These are phyloP conservation scores for Aselliscus stoliczkanus DNA, from an alignment of 2,797 vertebrate species.

Conservation along the genomic window DNA sequence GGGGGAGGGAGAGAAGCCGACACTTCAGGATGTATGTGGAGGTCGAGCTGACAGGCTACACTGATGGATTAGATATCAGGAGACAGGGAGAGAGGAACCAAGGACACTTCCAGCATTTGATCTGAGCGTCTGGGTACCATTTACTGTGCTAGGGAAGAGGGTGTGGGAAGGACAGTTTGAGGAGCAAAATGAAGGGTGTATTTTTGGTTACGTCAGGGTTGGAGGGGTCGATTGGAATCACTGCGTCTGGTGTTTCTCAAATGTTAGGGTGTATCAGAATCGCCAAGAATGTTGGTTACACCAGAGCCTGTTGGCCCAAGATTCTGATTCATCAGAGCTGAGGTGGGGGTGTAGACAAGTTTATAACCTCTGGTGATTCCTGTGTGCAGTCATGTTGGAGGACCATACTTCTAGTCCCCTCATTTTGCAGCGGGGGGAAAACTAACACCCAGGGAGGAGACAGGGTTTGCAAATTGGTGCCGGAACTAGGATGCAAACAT, in stretches of 20 bases:
- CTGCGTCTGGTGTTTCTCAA: background rate
- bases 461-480: background rate
- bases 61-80: background rate
- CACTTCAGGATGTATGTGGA: background rate
- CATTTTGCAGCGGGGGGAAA: background rate
- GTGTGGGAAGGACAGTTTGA: background rate
- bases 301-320: background rate
- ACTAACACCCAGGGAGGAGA: background rate
- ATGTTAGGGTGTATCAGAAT: background rate
- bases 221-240: background rate
- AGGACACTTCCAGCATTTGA: background rate
- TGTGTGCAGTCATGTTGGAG: accelerated
- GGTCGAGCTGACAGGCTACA: background rate
- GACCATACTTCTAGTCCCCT: background rate
- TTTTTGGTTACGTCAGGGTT: background rate
- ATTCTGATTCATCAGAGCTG: background rate
- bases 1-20: background rate
- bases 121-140: background rate
- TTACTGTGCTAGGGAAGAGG: background rate
- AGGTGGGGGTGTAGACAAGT: no score
- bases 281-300: background rate
- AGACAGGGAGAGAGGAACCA: background rate
- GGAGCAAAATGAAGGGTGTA: background rate
- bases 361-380: background rate
- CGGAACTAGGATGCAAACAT: background rate